These are phyloP conservation scores for Diglossa cyanea DNA, from an alignment of 2,797 vertebrate genomes.

Conservation along the genomic window DNA sequence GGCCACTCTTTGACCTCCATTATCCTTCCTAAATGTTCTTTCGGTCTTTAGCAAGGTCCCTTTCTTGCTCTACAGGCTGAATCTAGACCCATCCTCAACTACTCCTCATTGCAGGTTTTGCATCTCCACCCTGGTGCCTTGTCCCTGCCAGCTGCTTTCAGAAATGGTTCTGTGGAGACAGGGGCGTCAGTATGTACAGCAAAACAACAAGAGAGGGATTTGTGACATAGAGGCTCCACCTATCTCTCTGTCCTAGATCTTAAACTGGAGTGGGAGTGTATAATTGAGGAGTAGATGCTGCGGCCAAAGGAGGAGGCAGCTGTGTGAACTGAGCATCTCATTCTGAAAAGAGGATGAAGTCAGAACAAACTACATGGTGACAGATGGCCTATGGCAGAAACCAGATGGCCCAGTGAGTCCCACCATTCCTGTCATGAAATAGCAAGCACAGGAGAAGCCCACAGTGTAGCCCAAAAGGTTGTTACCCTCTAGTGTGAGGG, in stretches of 20 bases:
- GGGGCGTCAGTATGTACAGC: background rate
- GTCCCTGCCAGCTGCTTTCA: background rate
- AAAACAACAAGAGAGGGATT: background rate
- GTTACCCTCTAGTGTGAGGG: background rate
- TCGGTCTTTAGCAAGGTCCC: background rate
- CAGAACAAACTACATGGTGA: background rate
- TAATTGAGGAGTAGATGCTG: background rate
- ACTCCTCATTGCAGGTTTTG: background rate
- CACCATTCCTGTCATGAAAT: background rate
- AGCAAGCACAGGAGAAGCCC: background rate
- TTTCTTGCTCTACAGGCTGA: background rate
- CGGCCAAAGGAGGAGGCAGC: background rate
- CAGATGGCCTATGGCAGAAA: constrained; percentile 28
- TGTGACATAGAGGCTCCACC: background rate
- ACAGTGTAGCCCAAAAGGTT: background rate
- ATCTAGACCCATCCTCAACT: background rate
- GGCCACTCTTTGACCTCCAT: background rate
- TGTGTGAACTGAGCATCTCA: background rate
- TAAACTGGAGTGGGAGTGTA: background rate
- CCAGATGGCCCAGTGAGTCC: background rate
- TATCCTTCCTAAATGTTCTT: background rate
- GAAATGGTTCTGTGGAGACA: background rate
- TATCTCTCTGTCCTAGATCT: background rate
- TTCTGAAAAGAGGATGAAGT: constrained; percentile 6
- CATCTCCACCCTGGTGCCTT: background rate